Evolutionary conservation across 1,140 invertebrate genomes (phyloP).

Genomic region (Diorhabda elongata): DNA sequence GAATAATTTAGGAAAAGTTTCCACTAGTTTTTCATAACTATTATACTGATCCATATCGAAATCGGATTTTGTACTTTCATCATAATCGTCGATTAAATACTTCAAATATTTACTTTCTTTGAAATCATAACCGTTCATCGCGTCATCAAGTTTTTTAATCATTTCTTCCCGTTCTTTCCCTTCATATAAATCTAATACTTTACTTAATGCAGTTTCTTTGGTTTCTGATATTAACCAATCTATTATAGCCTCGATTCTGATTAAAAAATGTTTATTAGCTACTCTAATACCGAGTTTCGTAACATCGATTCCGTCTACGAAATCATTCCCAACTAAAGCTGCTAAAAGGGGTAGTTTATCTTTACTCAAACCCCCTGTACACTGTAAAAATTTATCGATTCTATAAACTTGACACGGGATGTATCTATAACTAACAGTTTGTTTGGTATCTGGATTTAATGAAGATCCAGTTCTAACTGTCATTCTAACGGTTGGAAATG

Average conservation of each 20-base stretch:
- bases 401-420: conserved; percentile 68
- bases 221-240: conserved; percentile 69
- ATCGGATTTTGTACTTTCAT: conserved; percentile 27
- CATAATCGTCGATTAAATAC: conserved; percentile 49
- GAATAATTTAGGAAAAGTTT: conserved; percentile 62
- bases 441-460: conserved; percentile 9
- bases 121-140: conserved; percentile 61
- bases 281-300: conserved; percentile 63
- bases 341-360: conserved; percentile 71
- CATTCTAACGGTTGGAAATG: conserved; percentile 57
- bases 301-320: conserved; percentile 64
- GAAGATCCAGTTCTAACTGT: conserved; percentile 29
- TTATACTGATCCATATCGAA: conserved; percentile 20
- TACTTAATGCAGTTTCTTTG: conserved; percentile 63
- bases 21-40: conserved; percentile 31
- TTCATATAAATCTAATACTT: conserved; percentile 58
- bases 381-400: conserved; percentile 61
- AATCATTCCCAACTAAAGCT: conserved; percentile 84
- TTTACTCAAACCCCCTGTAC: conserved; percentile 61
- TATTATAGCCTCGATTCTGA: conserved; percentile 63
- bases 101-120: conserved; percentile 54
- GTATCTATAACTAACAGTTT: conserved; percentile 42
- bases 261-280: conserved; percentile 56
- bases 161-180: conserved; percentile 52
- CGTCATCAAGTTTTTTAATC: conserved; percentile 54